These are phyloP conservation scores for Ariopsis seemanni DNA, from an alignment of 2,113 vertebrate genomes.

Conservation along the genomic window DNA sequence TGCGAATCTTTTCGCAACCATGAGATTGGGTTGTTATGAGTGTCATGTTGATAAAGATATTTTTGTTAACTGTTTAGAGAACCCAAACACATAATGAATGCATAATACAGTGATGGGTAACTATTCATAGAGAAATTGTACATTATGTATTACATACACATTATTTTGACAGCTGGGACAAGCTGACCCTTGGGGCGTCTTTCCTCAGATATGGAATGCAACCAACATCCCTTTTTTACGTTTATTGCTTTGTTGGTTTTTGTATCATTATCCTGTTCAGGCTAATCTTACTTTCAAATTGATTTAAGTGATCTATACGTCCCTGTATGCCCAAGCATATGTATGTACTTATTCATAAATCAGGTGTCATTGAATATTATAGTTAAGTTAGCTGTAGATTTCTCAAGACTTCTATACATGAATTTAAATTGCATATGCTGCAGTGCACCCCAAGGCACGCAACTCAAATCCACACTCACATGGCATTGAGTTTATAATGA, in stretches of 20 bases:
- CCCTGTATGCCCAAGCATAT: slow-evolving; percentile 41
- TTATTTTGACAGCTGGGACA: not conserved
- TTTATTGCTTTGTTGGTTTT: not conserved
- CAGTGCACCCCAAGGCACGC: not conserved
- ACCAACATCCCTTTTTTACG: not conserved
- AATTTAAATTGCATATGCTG: not conserved
- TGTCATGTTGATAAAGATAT: not conserved
- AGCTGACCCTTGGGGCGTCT: not conserved
- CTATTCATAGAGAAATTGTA: not conserved
- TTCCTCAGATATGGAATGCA: not conserved
- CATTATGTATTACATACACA: not conserved
- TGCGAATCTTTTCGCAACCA: not conserved
- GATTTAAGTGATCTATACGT: not conserved
- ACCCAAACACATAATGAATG: not conserved
- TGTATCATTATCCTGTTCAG: not conserved
- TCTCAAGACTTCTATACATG: not conserved
- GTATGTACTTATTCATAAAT: slow-evolving; percentile 48
- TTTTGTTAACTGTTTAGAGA: not conserved
- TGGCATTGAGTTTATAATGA: not conserved
- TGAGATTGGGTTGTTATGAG: not conserved
- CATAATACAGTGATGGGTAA: not conserved
- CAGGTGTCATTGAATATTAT: not conserved
- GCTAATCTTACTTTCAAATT: not conserved
- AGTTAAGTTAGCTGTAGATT: not conserved
- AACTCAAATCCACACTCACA: not conserved